Base-by-base conservation (phyloP, 2,113 vertebrate species). In the Rostratula benghalensis region DNA sequence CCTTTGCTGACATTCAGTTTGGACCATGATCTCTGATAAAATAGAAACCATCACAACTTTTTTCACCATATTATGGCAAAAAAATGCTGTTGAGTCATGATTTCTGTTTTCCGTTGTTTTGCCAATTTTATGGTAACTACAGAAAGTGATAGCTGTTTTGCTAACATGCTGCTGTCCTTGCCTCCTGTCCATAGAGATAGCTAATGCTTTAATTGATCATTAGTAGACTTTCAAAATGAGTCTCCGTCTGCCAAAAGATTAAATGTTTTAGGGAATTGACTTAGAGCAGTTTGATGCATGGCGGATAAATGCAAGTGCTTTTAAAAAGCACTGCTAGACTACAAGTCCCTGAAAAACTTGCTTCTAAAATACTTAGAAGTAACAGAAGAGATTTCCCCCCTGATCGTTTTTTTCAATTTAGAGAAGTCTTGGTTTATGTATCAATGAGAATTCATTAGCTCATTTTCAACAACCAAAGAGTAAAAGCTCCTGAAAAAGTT, bases 141-240 rank as follows among this genome's bases (percentile, higher is more conserved):
- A 80, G 51, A 37, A 83, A 88, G 50, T 80, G 96, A 86, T 46
- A 93, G 67, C 46, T 80, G 13, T 80, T 92, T 86, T 69, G 74
- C 79, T 90, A 90, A 69, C n/a, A 59, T 41, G 76, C 59, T 88
- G 48, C 67, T 83, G 37, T 54, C 93, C 30, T 92, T 92, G 83
- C 83, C 83, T 95, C 46, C 57, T 88, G 90, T 90, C 88, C 88
- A 35, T 67, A 90, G 83, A 94, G 92, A 88, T 13, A 97, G 79
- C 83, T 95, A 95, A 83, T 90, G 79, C 63, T 94, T 95, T 97
- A 95, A 95, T 90, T 95, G 94, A 94, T 96, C 95, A 93, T 93
- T 96, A 97, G 90, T 56, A 90, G 88, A 90, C 85, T 86, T 96
- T 86, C 50, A 83, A 93, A 97, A 96, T 80, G 63, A 74, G 63